These are phyloP conservation scores for Stratiolaelaps scimitus DNA, from an alignment of 1,140 invertebrate species.

Conservation along the genomic window DNA sequence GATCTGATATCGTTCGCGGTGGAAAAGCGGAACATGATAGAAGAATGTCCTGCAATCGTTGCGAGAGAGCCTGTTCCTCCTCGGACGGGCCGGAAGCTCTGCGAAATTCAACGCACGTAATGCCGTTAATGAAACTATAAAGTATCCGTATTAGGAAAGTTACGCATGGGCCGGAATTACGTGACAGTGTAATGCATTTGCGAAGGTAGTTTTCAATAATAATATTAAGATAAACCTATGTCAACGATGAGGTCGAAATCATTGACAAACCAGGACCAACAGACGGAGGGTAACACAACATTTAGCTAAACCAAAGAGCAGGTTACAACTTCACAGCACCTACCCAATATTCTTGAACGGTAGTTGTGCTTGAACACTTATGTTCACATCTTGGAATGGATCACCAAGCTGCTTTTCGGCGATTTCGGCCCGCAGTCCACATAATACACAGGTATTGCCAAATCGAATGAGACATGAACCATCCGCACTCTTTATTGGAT, in stretches of 20 bases:
- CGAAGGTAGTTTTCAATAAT: neutral
- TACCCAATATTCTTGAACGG: conserved; percentile 25
- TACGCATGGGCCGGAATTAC: neutral
- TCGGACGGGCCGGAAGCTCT: conserved; percentile 9
- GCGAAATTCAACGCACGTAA: neutral
- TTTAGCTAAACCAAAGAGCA: too few species aligned
- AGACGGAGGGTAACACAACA: too few species aligned
- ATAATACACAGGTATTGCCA: conserved; percentile 3
- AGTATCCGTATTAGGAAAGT: neutral
- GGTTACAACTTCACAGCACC: neutral
- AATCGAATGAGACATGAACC: neutral
- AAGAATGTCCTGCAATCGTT: conserved; percentile 14
- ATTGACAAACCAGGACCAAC: too few species aligned
- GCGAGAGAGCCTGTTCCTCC: conserved; percentile 6
- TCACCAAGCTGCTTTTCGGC: conserved; percentile 17
- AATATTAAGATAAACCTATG: neutral
- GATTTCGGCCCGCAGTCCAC: neutral
- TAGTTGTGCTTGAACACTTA: conserved; percentile 2
- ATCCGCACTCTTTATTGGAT: conserved; percentile 1
- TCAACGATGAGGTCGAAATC: too few species aligned
- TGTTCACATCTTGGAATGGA: neutral
- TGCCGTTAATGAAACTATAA: neutral
- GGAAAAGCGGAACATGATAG: neutral
- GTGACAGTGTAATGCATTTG: neutral
- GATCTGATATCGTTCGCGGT: neutral